Base-by-base conservation (phyloP, 2,113 vertebrate genomes). In the Chunga burmeisteri region DNA sequence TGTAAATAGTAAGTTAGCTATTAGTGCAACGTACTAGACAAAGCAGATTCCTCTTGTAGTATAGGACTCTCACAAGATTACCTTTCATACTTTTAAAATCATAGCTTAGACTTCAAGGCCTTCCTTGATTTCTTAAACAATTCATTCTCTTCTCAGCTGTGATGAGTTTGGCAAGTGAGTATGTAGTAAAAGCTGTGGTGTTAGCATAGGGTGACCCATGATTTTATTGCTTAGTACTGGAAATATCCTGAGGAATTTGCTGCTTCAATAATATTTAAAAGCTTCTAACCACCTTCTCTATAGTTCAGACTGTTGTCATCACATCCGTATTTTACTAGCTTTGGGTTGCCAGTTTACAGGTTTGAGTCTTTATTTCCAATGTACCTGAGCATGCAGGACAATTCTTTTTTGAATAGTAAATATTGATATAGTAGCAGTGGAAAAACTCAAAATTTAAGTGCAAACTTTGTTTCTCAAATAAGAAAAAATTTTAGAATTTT, bases 311-410 rank as follows among this genome's bases (percentile, higher is more conserved):
- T 11, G 1, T 36, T 79, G 22, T 30, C 52, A 27, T 53, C 16
- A 42, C 9, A 32, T 1, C 1, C 16, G 8, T 6, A 22, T 53
- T 46, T 42, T 20, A 38, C 2, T 46, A 23, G 2, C 6, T 82
- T 50, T 59, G 4, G 1, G 10, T 17, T 61, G 4, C 2, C 5
- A 9, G 1, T 56, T 77, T 13, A 36, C 11, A 21, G 1, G 2
- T 32, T 42, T 32, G 49, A 71, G 6, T 13, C 18, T 16, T 47
- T 63, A 50, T 90, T 86, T 86, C 67, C 20, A 67, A 20, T 13
- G 15, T 59, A 38, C 7, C 0, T 49, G n/a, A 22, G 11, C 8
- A 26, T 32, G 9, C 2, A 63, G 32, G 4, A 32, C 2, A 13
- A 7, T 38, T 29, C 66, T 42, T 55, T 70, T 50, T n/a, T 8